phyloP scores from a whole-genome alignment of 2,888 invertebrate genomes.

The Anodontia alba region DNA sequence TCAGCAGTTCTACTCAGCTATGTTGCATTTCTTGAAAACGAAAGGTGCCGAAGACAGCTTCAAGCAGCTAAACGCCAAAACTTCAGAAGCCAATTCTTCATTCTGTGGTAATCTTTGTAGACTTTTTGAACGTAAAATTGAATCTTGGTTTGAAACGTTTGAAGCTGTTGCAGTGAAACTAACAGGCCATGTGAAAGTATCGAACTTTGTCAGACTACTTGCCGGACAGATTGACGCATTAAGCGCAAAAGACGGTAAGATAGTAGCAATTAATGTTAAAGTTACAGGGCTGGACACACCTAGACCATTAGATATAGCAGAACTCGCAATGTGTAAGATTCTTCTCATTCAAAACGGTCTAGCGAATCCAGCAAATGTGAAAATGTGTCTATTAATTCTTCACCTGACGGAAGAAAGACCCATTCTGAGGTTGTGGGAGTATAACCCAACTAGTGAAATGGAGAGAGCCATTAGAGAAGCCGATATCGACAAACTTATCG shows the following conservation, averaged over 20 bases:
- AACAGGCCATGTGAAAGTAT: slow-evolving; percentile 78
- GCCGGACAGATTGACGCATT: slow-evolving; percentile 74
- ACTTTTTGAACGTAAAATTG: slow-evolving; percentile 74
- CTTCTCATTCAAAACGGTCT: slow-evolving; percentile 77
- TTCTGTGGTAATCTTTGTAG: slow-evolving; percentile 74
- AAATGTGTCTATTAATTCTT: slow-evolving; percentile 68
- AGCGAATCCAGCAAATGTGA: slow-evolving; percentile 65
- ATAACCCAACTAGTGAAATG: slow-evolving; percentile 73
- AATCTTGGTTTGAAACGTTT: slow-evolving; percentile 74
- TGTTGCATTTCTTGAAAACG: slow-evolving; percentile 63
- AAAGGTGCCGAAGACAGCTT: slow-evolving; percentile 75
- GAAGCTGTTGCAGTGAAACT: slow-evolving; percentile 76
- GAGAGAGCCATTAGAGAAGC: slow-evolving; percentile 72
- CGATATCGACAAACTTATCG: slow-evolving; percentile 78
- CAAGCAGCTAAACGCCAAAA: slow-evolving; percentile 51
- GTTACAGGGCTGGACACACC: slow-evolving; percentile 76
- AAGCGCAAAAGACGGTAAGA: slow-evolving; percentile 65
- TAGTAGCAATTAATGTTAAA: slow-evolving; percentile 72
- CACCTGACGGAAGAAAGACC: slow-evolving; percentile 74
- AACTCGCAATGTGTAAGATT: slow-evolving; percentile 76
- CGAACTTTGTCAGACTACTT: slow-evolving; percentile 74
- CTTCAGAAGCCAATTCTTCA: slow-evolving; percentile 39
- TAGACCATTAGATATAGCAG: slow-evolving; percentile 75
- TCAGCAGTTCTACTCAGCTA: slow-evolving; percentile 70
- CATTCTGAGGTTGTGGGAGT: slow-evolving; percentile 75